Conservation (phyloP, 2,113 vertebrate genomes). For the Rhipidura dahli region DNA sequence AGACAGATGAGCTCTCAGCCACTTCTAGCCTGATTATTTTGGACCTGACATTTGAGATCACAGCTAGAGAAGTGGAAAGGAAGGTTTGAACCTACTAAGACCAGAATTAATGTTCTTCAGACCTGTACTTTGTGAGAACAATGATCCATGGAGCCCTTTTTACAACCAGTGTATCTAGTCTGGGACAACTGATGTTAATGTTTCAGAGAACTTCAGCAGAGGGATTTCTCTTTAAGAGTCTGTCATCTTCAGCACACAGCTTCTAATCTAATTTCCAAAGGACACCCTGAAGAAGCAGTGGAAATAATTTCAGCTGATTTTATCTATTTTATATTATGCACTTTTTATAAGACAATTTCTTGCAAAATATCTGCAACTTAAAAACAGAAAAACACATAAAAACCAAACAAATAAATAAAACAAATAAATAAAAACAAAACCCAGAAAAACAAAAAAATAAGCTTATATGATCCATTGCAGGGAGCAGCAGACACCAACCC, state of each 20-base stretch:
- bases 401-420: background rate
- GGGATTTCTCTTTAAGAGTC: background rate
- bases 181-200: background rate
- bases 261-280: background rate
- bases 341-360: background rate
- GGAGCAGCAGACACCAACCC: background rate
- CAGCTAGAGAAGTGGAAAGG: background rate
- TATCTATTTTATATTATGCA: background rate
- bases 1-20: background rate
- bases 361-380: background rate
- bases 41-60: background rate
- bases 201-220: background rate
- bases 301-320: background rate
- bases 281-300: background rate
- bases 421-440: background rate
- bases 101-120: background rate
- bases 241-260: background rate
- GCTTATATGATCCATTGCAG: background rate
- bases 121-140: background rate
- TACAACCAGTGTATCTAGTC: background rate
- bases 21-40: background rate
- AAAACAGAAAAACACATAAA: background rate
- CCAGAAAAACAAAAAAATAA: background rate
- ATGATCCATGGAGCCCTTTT: background rate
- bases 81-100: background rate